Evolutionary conservation across 2,113 vertebrate genomes (phyloP), one percentile per base, ranked within the genome.

Genomic region (Callipepla squamata): DNA sequence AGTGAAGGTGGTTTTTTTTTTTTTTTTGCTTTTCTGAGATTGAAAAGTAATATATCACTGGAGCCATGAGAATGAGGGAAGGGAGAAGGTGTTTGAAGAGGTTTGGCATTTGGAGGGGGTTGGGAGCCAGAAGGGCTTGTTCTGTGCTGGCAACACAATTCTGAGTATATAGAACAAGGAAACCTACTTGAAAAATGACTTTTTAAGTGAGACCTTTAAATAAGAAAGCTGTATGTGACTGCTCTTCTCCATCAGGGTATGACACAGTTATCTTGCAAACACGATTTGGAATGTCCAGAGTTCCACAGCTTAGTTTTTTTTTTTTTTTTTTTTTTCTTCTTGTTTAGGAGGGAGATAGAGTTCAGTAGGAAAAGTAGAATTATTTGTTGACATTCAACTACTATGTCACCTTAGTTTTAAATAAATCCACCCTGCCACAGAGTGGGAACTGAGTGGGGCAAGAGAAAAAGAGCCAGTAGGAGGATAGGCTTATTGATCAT

Each of bases 51-150:
- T 26, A 66, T n/a, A 42, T 23, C 61, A 20, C 59, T 77, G 68
- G 20, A 87, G 13, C 53, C 0, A 0, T 2, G 6, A 0, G 8
- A 74, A 65, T 22, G 6, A 82, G 70, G 21, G 32, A n/a, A 76
- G 85, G 44, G 28, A 26, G 20, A 30, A 66, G 32, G 80, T 62
- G 59, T 5, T 13, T 89, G 81, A 76, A 42, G 57, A 68, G 38
- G 17, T 53, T 75, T 92, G 89, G 89, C 89, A 84, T 0, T 2
- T 48, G 59, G 21, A 91, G 13, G 8, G 65, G 63, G 67, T 81
- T 76, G 28, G 85, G 63, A 95, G 90, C 94, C 92, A 95, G 75
- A 58, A 94, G 59, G 36, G 8, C 81, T 96, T 87, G 87, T 93
- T 95, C 48, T 85, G 59, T 87, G 76, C 90, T 94, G 88, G 47